These are phyloP conservation scores for Aspiorhynchus laticeps DNA, from an alignment of 2,113 vertebrate species.

Conservation along the genomic window DNA sequence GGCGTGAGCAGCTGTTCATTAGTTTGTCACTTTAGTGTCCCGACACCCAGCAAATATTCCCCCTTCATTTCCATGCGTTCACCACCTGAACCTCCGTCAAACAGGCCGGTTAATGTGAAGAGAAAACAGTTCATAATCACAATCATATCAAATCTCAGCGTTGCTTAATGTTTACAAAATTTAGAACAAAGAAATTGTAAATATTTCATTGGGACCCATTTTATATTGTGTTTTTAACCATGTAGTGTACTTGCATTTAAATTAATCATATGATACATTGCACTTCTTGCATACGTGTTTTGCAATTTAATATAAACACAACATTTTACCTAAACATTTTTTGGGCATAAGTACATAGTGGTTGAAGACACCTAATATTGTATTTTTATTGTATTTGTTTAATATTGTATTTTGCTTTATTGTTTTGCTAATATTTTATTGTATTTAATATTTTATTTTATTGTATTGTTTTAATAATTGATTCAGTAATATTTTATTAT, in stretches of 20 bases:
- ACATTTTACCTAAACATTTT: no score
- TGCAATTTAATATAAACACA: no score
- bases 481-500: background rate
- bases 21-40: conserved; percentile 12
- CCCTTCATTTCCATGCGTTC: background rate
- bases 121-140: background rate
- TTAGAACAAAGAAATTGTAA: background rate
- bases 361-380: no score
- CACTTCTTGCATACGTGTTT: no score
- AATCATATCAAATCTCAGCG: background rate
- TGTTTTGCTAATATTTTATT: no score
- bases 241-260: background rate
- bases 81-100: background rate
- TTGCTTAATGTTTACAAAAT: background rate
- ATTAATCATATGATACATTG: no score
- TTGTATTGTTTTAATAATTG: no score
- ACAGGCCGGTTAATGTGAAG: background rate
- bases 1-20: conserved; percentile 69
- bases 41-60: background rate
- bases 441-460: no score
- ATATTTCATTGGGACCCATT: background rate
- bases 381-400: no score
- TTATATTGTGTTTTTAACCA: background rate
- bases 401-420: background rate
- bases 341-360: no score